These are phyloP conservation scores for Hecatera dysodea DNA, from an alignment of 2,888 invertebrate genomes.

Conservation along the genomic window DNA sequence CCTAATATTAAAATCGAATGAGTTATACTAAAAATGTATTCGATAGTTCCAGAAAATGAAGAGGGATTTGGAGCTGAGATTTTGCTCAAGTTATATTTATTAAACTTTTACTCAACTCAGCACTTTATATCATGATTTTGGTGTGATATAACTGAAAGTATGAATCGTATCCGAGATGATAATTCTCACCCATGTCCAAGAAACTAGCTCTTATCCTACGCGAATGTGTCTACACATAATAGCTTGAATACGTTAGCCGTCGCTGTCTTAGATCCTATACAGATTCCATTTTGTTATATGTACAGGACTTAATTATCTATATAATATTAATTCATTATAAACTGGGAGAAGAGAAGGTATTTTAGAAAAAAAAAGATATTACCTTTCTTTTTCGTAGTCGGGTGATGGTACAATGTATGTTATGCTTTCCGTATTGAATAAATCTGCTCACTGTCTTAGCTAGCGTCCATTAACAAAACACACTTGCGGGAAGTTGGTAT, in stretches of 20 bases:
- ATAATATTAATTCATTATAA: not conserved
- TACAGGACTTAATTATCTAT: conserved; percentile 24
- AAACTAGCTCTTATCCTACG: conserved; percentile 57
- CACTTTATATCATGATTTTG: not conserved
- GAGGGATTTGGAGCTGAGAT: conserved; percentile 1
- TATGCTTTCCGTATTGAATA: not conserved
- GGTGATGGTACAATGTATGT: too few relatives aligned
- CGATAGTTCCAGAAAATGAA: conserved; percentile 3
- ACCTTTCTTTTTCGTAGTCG: too few relatives aligned
- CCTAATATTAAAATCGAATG: not conserved
- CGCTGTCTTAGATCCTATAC: not conserved
- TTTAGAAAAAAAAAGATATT: not conserved
- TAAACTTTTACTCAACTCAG: not conserved
- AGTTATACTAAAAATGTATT: not conserved
- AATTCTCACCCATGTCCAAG: conserved; percentile 90
- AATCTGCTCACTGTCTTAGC: not conserved
- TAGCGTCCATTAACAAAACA: not conserved
- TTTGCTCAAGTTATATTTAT: not conserved
- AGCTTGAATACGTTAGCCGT: conserved; percentile 37
- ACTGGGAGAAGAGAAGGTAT: not conserved
- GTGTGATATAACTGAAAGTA: conserved; percentile 13
- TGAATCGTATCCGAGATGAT: conserved; percentile 75
- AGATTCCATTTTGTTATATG: conserved; percentile 25
- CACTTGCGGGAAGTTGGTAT: too few relatives aligned
- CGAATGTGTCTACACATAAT: conserved; percentile 47